Percentiles rank a stretch among this genome's conserved stretches.
phyloP scores from a whole-genome alignment of 2,113 vertebrate species.

The Balaenoptera acutorostrata region DNA sequence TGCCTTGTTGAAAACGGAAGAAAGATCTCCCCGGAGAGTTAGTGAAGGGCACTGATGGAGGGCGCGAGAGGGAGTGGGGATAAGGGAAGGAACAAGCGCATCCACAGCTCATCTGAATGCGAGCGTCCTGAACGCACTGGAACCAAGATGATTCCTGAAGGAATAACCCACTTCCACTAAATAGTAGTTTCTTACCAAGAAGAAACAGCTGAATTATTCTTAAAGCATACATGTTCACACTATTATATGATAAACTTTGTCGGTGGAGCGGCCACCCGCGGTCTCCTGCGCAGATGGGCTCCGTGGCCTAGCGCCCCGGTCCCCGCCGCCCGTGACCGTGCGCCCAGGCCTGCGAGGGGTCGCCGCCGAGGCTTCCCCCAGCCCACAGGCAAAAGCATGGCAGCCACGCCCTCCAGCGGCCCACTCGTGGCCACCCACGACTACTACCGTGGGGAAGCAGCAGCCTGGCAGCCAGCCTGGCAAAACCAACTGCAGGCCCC shows the following conservation, averaged over 20 bases:
- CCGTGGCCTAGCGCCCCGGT: not conserved
- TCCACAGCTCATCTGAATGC: not conserved
- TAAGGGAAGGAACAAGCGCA: not conserved
- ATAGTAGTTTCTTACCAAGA: not conserved
- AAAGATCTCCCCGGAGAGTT: not conserved
- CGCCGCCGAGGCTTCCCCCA: slow-evolving; percentile 51
- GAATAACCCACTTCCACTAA: not conserved
- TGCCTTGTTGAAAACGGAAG: slow-evolving; percentile 5
- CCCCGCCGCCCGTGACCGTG: not conserved
- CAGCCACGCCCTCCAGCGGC: slow-evolving; percentile 92
- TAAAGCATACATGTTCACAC: not conserved
- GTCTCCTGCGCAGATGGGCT: not conserved
- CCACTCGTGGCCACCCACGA: slow-evolving; percentile 88
- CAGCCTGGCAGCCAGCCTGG: too few relatives aligned
- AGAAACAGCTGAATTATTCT: not conserved
- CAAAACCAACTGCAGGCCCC: too few relatives aligned
- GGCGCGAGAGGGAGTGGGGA: not conserved
- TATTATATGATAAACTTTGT: not conserved
- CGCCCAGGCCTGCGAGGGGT: not conserved
- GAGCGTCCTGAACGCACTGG: not conserved
- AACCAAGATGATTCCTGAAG: not conserved
- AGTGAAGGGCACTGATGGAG: not conserved
- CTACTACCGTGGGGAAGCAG: slow-evolving; percentile 79
- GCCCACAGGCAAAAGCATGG: slow-evolving; percentile 81
- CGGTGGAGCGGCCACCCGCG: not conserved